Percentiles rank a stretch among this genome's conserved stretches.
Conservation (phyloP, 2,888 invertebrate genomes). For the Caenorhabditis auriculariae region DNA sequence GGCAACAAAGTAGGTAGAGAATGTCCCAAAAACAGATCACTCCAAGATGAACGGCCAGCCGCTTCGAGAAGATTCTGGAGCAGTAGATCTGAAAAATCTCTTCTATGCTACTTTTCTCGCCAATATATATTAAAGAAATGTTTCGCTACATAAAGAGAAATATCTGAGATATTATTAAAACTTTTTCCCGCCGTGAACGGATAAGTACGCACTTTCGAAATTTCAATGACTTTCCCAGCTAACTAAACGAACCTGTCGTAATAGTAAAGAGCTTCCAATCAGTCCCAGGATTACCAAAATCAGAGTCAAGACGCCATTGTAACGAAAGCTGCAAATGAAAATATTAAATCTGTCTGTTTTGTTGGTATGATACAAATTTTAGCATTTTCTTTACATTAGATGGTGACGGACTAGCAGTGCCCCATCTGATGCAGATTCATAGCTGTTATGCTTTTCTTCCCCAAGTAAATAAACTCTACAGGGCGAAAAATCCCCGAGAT, state of each 20-base stretch:
- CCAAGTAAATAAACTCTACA: too few species aligned
- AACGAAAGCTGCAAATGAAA: conserved; percentile 36
- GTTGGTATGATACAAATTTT: too few species aligned
- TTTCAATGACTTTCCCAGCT: background rate
- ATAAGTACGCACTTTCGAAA: background rate
- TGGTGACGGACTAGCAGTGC: too few species aligned
- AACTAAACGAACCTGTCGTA: conserved; percentile 58
- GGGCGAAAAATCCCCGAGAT: too few species aligned
- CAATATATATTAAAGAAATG: background rate
- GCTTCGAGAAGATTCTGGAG: conserved; percentile 56
- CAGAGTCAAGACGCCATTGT: conserved; percentile 55
- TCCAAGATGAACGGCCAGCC: conserved; percentile 54
- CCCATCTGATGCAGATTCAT: too few species aligned
- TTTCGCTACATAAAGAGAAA: background rate
- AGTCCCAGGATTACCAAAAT: conserved; percentile 53
- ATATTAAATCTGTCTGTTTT: too few species aligned
- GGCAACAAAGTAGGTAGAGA: conserved; percentile 49
- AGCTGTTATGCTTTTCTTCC: too few species aligned
- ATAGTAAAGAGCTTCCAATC: conserved; percentile 47
- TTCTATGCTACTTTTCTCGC: background rate
- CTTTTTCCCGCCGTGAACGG: background rate
- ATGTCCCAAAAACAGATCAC: conserved; percentile 61
- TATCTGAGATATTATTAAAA: background rate
- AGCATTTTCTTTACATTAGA: too few species aligned
- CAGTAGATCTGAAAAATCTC: conserved; percentile 43